Evolutionary conservation across 2,797 vertebrate species (phyloP), one percentile per base, ranked within the genome.

Genomic region (Scleropages formosus): DNA sequence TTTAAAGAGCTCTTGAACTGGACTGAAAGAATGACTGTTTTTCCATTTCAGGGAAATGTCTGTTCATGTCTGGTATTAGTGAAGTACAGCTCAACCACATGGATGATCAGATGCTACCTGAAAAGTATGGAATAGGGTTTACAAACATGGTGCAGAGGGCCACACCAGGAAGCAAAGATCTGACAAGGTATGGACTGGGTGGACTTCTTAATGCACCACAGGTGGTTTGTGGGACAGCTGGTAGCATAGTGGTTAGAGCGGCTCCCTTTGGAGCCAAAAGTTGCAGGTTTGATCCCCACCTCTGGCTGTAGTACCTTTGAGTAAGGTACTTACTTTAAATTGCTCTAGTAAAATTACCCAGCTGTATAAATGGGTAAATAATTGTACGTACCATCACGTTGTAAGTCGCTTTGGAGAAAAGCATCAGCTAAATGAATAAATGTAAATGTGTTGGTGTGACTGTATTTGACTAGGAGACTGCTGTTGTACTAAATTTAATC

Each of bases 111-210:
- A 84, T 84, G 4, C 90, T 99, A 81, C 96, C 98, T 0, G 92
- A 88, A 78, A 98, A 98, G 77, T 99, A 98, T 4, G 94, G 96
- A 60, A 99, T 99, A 84, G 98, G 98, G 67, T 98, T 99, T 88
- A 99, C 97, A 78, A 98, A 99, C 82, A 99, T 99, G 97, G 98
- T 99, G 60, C 94, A 92, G 78, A 91, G 98, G 84, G 96, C 98
- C 0, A 99, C 97, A 0, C 98, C 97, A 10, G 96, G 97, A 70
- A 99, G 98, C 89, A 99, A 99, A 86, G 98, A 99, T 84, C 95
- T 99, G 47, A 91, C 95, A 44, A 99, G 92, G 98, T 98, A 83
- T 11, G 24, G 12, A n/a, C 31, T 39, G 67, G 27, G 24, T 26
- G 31, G 1, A 15, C 22, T 3, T 1, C 13, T n/a, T 26, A 8